Percentiles rank a stretch among this genome's conserved stretches.
These are phyloP conservation scores for Cylloceria caligata DNA, from an alignment of 2,888 invertebrate genomes.

Conservation along the genomic window DNA sequence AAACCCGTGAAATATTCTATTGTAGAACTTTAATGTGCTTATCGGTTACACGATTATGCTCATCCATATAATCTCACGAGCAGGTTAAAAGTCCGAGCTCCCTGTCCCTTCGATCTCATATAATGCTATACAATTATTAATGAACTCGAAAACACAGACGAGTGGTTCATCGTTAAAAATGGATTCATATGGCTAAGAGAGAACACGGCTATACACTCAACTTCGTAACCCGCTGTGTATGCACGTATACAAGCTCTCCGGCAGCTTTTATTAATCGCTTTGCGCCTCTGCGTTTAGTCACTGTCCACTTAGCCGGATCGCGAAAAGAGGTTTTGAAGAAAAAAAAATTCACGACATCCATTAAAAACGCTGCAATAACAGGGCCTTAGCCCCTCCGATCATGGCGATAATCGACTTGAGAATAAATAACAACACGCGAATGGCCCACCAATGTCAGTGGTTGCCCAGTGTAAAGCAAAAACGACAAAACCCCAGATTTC, in stretches of 20 bases:
- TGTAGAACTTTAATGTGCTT: background rate
- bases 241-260: background rate
- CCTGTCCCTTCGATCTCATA: background rate
- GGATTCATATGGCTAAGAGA: slow-evolving; percentile 16
- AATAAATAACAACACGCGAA: slow-evolving; percentile 9
- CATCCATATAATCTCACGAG: background rate
- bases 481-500: background rate
- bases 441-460: no score
- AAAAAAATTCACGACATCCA: slow-evolving; percentile 12
- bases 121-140: slow-evolving; percentile 31
- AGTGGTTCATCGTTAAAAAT: slow-evolving; percentile 2
- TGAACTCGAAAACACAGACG: slow-evolving; percentile 14
- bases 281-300: slow-evolving; percentile 11
- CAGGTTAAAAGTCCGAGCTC: background rate
- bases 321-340: background rate
- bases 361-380: background rate
- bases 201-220: background rate
- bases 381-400: background rate
- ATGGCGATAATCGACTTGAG: background rate
- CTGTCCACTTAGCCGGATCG: slow-evolving; percentile 27
- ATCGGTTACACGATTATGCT: background rate
- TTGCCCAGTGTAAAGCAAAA: background rate
- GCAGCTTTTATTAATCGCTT: slow-evolving; percentile 40
- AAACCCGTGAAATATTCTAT: no score
- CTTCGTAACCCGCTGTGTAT: background rate